Evolutionary conservation across 2,113 vertebrate genomes (phyloP), one percentile per base, ranked within the genome.

Genomic region (Carlito syrichta): DNA sequence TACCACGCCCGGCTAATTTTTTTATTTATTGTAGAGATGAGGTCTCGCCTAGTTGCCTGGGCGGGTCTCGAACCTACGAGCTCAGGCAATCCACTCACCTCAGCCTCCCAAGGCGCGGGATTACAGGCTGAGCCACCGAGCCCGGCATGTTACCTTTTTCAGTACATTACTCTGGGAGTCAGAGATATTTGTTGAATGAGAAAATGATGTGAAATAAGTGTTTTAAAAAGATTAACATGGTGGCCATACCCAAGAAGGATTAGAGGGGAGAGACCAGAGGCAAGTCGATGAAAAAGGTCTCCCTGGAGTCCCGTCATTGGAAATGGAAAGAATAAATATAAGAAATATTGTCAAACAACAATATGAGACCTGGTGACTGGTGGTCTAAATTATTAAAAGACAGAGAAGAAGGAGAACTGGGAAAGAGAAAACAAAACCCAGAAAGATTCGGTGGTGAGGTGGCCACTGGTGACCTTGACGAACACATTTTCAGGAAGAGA

Each of bases 201-300:
- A 76, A 93, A 74, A 62, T 79, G 13, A 68, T 58, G 23, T 74
- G 79, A 86, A 93, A 17, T 40, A 56, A 73, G 23, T 40, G 16
- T 74, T 94, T 92, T 77, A 78, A 63, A 68, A 66, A 71, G 43
- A 91, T 78, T 83, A 90, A 68, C n/a, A 83, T 45, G 86, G 83
- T n/a, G 54, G 25, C 83, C 68, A 62, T 9, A 54, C 10, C 66
- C 6, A 74, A 90, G 63, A 66, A 48, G 60, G 35, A 62, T 43
- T 66, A 43, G 71, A 45, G n/a, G 48, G 27, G 58, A 68, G 52
- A 92, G 54, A 50, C 40, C 62, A 73, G 89, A 85, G 43, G n/a
- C 9, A 35, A 81, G n/a, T 0, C 63, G 38, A 69, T 56, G 54
- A 45, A 68, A 71, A 54, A 43, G 35, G 38, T 68, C 16, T 83